phyloP scores from a whole-genome alignment of 2,797 vertebrate genomes.

The Galagoides demidoff region DNA sequence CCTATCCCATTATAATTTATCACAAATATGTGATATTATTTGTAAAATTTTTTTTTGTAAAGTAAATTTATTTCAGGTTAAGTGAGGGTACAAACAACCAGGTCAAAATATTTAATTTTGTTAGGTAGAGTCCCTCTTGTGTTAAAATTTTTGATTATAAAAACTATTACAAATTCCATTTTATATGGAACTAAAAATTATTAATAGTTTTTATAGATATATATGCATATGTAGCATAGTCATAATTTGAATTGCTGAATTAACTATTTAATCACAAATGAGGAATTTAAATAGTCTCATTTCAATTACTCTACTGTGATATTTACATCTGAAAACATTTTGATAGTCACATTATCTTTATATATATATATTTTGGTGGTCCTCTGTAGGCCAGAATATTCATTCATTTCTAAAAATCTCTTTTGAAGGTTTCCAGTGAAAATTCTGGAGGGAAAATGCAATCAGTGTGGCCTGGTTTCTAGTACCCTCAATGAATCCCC shows the following conservation, averaged over 20 bases:
- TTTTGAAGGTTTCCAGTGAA: neutral
- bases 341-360: neutral
- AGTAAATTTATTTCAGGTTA: no score
- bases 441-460: neutral
- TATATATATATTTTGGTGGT: neutral
- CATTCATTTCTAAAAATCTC: neutral
- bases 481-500: no score
- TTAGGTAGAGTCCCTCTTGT: no score
- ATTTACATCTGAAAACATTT: neutral
- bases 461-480: no score
- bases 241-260: neutral
- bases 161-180: neutral
- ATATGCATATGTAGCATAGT: neutral
- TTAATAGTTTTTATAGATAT: neutral
- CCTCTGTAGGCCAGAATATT: neutral
- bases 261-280: neutral
- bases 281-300: constrained; percentile 1
- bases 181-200: neutral
- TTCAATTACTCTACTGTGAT: neutral
- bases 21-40: neutral
- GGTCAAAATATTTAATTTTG: no score
- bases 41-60: no score
- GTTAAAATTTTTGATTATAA: neutral
- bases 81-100: no score
- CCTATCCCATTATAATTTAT: neutral